Percentiles rank a stretch among this genome's conserved stretches.
phyloP scores from a whole-genome alignment of 2,888 invertebrate species.

The Poecilobothrus nobilitatus region DNA sequence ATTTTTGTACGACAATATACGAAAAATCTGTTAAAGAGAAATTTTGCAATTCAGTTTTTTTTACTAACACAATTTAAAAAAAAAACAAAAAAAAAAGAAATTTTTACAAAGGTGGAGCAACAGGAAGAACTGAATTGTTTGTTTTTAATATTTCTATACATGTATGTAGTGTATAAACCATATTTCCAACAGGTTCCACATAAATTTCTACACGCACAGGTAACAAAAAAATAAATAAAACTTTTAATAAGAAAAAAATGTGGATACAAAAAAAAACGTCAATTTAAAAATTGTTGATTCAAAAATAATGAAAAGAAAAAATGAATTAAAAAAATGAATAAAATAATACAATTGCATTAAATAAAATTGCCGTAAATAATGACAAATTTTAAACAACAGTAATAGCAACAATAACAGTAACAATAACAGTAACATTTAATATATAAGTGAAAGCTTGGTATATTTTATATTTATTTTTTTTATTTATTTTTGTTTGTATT shows the following conservation, averaged over 20 bases:
- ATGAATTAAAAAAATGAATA: background rate
- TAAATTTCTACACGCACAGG: background rate
- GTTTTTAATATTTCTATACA: background rate
- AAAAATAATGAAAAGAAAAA: background rate
- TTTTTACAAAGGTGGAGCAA: background rate
- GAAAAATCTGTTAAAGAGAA: no score
- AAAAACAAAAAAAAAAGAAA: no score
- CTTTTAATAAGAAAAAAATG: background rate
- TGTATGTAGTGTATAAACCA: no score
- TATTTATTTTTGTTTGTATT: background rate
- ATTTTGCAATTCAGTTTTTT: no score
- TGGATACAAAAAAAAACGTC: background rate
- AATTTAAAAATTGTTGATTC: background rate
- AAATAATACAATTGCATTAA: background rate
- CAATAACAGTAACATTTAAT: no score
- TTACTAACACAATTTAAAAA: no score
- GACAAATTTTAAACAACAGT: background rate
- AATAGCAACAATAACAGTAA: no score
- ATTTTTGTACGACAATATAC: no score
- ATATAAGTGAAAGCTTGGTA: background rate
- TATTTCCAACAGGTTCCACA: background rate
- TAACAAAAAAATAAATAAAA: background rate
- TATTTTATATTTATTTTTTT: background rate
- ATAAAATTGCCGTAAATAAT: background rate
- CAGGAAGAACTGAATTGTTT: background rate